Percentiles rank a stretch among this genome's conserved stretches.
Conservation (phyloP, 2,113 vertebrate species). For the Pseudorhombus dupliciocellatus region DNA sequence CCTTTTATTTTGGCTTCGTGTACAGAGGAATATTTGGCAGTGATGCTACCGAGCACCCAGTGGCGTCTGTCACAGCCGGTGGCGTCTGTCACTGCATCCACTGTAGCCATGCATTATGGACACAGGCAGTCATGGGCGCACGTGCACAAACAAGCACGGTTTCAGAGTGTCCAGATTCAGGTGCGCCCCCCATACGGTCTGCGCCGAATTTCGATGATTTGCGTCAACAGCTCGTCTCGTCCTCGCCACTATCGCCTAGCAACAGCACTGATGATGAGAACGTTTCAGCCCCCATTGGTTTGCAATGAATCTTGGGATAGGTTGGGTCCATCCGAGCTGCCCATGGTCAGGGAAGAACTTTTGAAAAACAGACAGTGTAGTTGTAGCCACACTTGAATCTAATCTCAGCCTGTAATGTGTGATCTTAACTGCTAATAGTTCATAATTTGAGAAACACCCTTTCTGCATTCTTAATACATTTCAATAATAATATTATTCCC, state of each 20-base stretch:
- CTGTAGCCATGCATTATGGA: slow-evolving; percentile 6
- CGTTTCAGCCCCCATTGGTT: too few species aligned
- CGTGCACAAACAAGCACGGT: background rate
- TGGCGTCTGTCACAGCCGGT: slow-evolving; percentile 45
- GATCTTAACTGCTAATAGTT: background rate
- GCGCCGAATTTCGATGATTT: too few species aligned
- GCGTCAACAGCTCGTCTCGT: too few species aligned
- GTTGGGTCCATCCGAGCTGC: background rate
- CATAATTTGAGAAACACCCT: background rate
- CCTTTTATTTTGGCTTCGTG: slow-evolving; percentile 50
- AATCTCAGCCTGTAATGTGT: too few species aligned
- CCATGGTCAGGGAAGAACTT: background rate
- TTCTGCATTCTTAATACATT: background rate
- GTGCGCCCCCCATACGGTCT: too few species aligned
- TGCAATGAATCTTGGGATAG: too few species aligned
- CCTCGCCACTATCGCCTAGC: too few species aligned
- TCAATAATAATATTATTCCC: background rate
- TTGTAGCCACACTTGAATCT: too few species aligned
- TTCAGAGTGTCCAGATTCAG: background rate
- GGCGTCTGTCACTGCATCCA: slow-evolving; percentile 39
- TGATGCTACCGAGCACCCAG: slow-evolving; percentile 17
- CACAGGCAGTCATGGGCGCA: slow-evolving; percentile 21
- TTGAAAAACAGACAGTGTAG: too few species aligned
- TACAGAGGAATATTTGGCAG: slow-evolving; percentile 58
- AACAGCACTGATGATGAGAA: too few species aligned